Percentiles rank a stretch among this genome's conserved stretches.
phyloP scores from a whole-genome alignment of 2,113 vertebrate species.

The Poeciliopsis retropinna region DNA sequence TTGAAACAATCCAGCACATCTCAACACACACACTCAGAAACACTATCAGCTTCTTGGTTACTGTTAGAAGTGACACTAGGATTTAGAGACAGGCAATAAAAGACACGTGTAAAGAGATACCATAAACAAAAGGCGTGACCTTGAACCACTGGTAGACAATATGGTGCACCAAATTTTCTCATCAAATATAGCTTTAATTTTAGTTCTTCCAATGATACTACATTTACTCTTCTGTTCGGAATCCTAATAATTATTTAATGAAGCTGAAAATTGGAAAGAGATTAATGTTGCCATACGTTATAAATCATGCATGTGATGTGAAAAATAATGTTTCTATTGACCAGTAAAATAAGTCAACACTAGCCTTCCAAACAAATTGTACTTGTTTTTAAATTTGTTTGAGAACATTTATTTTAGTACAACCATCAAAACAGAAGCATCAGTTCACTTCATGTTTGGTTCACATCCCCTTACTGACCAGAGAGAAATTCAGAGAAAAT shows the following conservation, averaged over 20 bases:
- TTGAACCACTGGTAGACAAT: background rate
- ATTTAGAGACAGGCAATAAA: no score
- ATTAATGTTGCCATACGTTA: no score
- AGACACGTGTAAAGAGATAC: no score
- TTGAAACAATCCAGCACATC: background rate
- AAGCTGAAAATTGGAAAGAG: no score
- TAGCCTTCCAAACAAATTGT: background rate
- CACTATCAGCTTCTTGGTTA: background rate
- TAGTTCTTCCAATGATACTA: background rate
- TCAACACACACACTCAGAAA: background rate
- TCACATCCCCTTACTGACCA: constrained; percentile 44
- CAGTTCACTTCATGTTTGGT: constrained; percentile 5
- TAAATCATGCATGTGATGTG: no score
- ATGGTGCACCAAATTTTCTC: background rate
- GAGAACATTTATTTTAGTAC: background rate
- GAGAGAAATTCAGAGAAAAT: constrained; percentile 60
- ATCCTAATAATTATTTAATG: background rate
- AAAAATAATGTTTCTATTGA: no score
- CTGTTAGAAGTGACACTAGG: background rate
- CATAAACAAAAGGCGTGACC: no score
- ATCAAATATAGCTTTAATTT: background rate
- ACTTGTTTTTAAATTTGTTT: background rate
- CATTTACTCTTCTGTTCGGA: background rate
- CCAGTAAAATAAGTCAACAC: background rate
- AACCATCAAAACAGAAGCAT: constrained; percentile 21